Base-by-base conservation (phyloP, 2,113 vertebrate species). In the Furnarius figulus region DNA sequence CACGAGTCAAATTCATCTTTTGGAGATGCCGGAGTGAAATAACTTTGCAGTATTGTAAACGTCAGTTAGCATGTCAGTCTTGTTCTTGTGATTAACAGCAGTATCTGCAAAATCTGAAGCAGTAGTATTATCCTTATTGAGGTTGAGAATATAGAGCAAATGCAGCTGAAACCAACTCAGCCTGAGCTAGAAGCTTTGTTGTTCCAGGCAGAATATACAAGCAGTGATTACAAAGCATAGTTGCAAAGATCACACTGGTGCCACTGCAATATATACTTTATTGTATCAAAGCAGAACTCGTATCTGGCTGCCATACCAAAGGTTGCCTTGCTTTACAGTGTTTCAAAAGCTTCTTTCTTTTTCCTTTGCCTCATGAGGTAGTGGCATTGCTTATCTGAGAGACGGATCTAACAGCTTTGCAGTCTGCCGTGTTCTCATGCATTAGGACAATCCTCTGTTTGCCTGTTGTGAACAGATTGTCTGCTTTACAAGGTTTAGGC, bases 321-420 rank as follows among this genome's bases (percentile, higher is more conserved):
- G 47, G 77, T 94, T 83, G 0, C 63, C 46, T 73, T 90, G 35
- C 39, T 78, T 85, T 79, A 25, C 23, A 24, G 72, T 53, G 23
- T 76, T 92, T 95, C 79, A 90, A 89, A 95, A 77, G 30, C 33
- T 77, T 35, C 30, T 84, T 93, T 82, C 23, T 46, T 68, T 81
- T 71, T 23, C 25, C 33, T 77, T 74, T 90, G 18, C 42, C 86
- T 55, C 14, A 9, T 9, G 47, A 89, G 50, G 35, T 46, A 50
- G 15, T 77, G 68, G 42, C 59, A 28, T 55, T 74, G 68, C 59
- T 77, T 35, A 12, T 39, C 16, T 66, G 61, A 50, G 88, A 94
- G 75, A 46, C 1, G 5, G 55, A 50, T 84, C 46, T 74, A 50
- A 15, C 30, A 84, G 63, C 68, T 81, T 87, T 88, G 68, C 59